phyloP scores from a whole-genome alignment of 1,140 invertebrate genomes.

The Pogonomyrmex barbatus region DNA sequence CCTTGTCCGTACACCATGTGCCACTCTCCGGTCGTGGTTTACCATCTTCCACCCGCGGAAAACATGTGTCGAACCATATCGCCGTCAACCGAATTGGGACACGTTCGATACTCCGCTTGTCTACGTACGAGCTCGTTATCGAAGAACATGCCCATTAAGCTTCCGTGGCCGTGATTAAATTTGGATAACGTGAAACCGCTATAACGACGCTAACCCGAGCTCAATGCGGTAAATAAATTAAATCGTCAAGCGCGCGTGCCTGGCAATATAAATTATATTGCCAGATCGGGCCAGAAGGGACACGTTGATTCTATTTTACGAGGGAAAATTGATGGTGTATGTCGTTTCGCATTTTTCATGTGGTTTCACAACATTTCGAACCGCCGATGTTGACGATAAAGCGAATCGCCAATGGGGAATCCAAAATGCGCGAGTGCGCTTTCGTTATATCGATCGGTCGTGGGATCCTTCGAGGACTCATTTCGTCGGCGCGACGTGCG shows the following conservation, averaged over 20 bases:
- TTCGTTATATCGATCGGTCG: slow-evolving; percentile 30
- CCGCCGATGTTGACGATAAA: too few relatives aligned
- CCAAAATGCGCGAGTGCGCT: not conserved
- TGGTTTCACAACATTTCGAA: not conserved
- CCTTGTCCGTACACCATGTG: not conserved
- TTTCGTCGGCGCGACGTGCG: not conserved
- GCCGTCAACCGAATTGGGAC: slow-evolving; percentile 2
- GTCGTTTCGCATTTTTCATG: not conserved
- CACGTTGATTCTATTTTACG: not conserved
- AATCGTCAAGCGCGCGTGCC: not conserved
- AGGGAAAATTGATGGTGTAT: not conserved
- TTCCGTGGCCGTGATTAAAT: slow-evolving; percentile 8
- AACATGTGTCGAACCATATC: not conserved
- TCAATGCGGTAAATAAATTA: slow-evolving; percentile 13
- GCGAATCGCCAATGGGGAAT: not conserved
- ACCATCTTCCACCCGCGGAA: slow-evolving; percentile 29
- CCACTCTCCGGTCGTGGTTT: slow-evolving; percentile 10
- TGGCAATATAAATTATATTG: not conserved
- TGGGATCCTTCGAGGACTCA: slow-evolving; percentile 6
- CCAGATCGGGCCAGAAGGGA: too few relatives aligned
- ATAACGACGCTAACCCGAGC: not conserved
- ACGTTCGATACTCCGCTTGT: not conserved
- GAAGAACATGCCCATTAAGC: slow-evolving; percentile 2
- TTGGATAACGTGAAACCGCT: slow-evolving; percentile 13
- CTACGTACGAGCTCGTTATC: slow-evolving; percentile 26